phyloP scores from a whole-genome alignment of 2,888 invertebrate genomes.

The Dorcus hopei region DNA sequence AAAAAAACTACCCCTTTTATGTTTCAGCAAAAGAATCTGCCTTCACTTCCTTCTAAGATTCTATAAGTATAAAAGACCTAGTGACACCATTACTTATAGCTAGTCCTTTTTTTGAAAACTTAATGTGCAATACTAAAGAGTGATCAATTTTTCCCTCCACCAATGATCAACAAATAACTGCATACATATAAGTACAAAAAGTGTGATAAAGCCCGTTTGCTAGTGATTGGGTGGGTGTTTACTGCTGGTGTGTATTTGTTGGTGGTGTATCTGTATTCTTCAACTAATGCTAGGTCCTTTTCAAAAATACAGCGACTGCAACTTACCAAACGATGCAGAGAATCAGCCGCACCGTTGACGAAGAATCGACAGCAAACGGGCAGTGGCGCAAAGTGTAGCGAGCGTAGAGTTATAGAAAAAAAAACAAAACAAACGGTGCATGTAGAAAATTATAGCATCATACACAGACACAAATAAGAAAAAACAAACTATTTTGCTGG shows the following conservation, averaged over 20 bases:
- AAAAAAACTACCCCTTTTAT: no score
- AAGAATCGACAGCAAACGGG: conserved; percentile 43
- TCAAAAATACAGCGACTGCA: conserved; percentile 31
- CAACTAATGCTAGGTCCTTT: conserved; percentile 20
- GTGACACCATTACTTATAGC: no score
- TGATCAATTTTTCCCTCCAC: no score
- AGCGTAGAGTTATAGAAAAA: conserved; percentile 52
- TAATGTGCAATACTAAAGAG: no score
- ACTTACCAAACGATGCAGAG: conserved; percentile 47
- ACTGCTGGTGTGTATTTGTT: no score
- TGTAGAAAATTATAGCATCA: conserved; percentile 47
- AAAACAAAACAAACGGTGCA: conserved; percentile 51
- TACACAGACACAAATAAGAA: conserved; percentile 18
- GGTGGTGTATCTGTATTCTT: no score
- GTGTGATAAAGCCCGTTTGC: background rate
- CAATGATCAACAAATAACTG: no score
- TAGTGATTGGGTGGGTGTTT: background rate
- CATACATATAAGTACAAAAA: no score
- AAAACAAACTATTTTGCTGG: conserved; percentile 13
- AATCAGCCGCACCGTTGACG: conserved; percentile 35
- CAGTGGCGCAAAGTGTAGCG: conserved; percentile 49
- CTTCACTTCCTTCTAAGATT: no score
- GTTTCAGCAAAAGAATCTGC: no score
- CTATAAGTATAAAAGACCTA: no score
- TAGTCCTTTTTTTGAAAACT: no score